Conservation (phyloP, 2,888 invertebrate species). For the Vanessa cardui region DNA sequence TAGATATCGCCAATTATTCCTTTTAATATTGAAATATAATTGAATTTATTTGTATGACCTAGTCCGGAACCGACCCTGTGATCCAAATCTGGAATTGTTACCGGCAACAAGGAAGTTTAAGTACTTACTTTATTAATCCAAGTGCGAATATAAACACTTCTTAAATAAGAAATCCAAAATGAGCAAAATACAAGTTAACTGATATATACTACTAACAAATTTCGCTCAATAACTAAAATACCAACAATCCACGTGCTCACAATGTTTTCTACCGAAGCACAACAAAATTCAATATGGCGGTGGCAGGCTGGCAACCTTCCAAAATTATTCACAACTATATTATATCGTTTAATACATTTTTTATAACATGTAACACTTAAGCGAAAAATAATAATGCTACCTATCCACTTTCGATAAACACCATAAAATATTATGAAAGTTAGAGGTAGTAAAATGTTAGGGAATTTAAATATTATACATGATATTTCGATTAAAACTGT, state of each 20-base stretch:
- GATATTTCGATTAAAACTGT: too few species aligned
- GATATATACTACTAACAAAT: conserved; percentile 69
- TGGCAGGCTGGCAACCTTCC: conserved; percentile 57
- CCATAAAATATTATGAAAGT: too few species aligned
- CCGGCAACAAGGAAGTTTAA: conserved; percentile 57
- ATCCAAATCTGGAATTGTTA: conserved; percentile 63
- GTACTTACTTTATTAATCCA: conserved; percentile 69
- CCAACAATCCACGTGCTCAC: conserved; percentile 86
- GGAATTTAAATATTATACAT: too few species aligned
- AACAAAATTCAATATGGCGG: conserved; percentile 87
- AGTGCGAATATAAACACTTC: conserved; percentile 58
- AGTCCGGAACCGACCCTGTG: conserved; percentile 47
- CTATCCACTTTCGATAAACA: too few species aligned
- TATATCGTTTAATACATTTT: neutral
- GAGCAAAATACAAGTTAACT: conserved; percentile 56
- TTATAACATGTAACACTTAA: neutral
- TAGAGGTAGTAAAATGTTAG: too few species aligned
- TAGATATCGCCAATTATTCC: neutral
- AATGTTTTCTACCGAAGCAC: conserved; percentile 85
- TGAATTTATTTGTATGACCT: conserved; percentile 26
- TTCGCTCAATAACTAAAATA: conserved; percentile 64
- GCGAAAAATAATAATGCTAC: too few species aligned
- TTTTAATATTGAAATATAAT: conserved; percentile 15
- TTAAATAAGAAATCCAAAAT: conserved; percentile 52
- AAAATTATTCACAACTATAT: conserved; percentile 13